Conservation (phyloP, 64 coral and sea anemone genomes). For the Porites australiensis region DNA sequence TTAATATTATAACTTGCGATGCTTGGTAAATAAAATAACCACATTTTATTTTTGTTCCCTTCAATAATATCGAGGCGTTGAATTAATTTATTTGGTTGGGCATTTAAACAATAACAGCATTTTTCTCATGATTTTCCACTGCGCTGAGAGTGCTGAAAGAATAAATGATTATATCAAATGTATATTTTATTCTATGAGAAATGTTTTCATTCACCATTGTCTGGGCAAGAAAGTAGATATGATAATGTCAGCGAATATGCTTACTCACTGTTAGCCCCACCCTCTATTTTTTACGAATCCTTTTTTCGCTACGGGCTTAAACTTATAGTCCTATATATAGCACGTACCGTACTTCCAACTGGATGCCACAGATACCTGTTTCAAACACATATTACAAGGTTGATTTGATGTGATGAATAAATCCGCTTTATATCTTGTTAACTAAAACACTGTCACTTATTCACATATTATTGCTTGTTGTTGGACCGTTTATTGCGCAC, state of each 20-base stretch:
- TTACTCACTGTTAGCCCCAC: constrained; percentile 21
- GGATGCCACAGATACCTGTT: not conserved
- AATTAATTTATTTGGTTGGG: not conserved
- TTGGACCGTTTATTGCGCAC: not conserved
- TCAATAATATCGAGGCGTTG: constrained; percentile 22
- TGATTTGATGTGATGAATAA: constrained; percentile 16
- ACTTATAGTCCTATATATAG: too few species aligned
- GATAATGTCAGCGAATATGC: constrained; percentile 30
- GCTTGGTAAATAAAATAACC: constrained; percentile 47
- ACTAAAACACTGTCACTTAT: constrained; percentile 15
- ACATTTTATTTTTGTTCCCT: constrained; percentile 33
- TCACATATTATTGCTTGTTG: not conserved
- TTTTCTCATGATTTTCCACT: not conserved
- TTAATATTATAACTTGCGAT: constrained; percentile 34
- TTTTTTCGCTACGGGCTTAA: too few species aligned
- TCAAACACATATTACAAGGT: constrained; percentile 2
- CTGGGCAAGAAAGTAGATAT: constrained; percentile 13
- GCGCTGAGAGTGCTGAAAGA: not conserved
- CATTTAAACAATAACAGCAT: not conserved
- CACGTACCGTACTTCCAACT: too few species aligned
- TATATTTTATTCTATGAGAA: constrained; percentile 2
- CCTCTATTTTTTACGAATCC: not conserved
- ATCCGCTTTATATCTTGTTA: constrained; percentile 14
- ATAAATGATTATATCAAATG: constrained; percentile 2
- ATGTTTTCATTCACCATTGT: constrained; percentile 36